A percentile compares a stretch with the other conserved stretches of the same genome.
Evolutionary conservation across 1,140 invertebrate genomes (phyloP).

Genomic region (Drosophila micromelanica): DNA sequence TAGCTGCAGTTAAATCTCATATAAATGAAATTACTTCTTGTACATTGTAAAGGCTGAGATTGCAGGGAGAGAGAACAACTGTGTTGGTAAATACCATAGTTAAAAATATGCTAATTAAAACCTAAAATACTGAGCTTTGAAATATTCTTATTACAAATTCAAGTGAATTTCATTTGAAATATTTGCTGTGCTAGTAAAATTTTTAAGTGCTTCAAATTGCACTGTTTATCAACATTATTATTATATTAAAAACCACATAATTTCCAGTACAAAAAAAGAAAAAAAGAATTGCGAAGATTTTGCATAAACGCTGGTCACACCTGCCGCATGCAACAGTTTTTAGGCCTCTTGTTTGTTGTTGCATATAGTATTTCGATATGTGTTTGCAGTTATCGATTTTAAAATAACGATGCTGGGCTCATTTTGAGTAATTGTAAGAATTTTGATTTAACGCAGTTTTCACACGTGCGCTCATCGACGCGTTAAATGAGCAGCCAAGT

Average conservation of each 20-base stretch:
- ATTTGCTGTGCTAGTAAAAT: too few species aligned
- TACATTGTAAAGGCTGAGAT: slow-evolving; percentile 16
- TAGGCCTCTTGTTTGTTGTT: background rate
- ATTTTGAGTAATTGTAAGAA: slow-evolving; percentile 3
- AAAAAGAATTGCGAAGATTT: too few species aligned
- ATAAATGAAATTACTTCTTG: slow-evolving; percentile 35
- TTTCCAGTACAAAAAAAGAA: too few species aligned
- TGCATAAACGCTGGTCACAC: too few species aligned
- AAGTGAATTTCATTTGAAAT: too few species aligned
- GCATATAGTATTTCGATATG: background rate
- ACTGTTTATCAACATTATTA: too few species aligned
- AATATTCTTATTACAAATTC: too few species aligned
- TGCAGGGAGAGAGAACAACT: slow-evolving; percentile 4
- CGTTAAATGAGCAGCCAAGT: slow-evolving; percentile 46
- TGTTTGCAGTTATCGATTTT: slow-evolving; percentile 5
- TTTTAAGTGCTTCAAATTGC: too few species aligned
- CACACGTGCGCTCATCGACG: slow-evolving; percentile 33
- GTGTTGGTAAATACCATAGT: background rate
- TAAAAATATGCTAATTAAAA: slow-evolving; percentile 40
- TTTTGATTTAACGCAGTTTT: slow-evolving; percentile 2
- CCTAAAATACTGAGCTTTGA: background rate
- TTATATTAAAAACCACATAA: too few species aligned
- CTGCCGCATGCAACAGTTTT: background rate
- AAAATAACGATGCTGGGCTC: background rate
- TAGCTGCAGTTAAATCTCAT: slow-evolving; percentile 22